Base-by-base conservation (phyloP, 2,113 vertebrate species). In the Conger conger region DNA sequence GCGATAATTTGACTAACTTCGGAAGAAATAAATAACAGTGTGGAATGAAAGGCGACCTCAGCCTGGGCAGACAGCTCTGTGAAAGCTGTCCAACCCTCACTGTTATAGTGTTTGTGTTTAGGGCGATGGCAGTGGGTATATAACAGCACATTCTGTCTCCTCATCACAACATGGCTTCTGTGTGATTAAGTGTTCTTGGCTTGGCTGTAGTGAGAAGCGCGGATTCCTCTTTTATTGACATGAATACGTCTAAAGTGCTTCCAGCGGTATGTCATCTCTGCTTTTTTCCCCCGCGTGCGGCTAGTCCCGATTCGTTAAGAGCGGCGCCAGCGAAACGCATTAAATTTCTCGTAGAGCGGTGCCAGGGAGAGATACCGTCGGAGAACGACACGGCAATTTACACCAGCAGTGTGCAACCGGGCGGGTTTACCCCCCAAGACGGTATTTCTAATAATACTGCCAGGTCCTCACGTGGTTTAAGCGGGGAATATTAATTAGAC, bases 401-500 rank as follows among this genome's bases (percentile, higher is more conserved):
- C 88, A 89, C 82, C 81, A 86, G 81, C 90, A 80, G 81, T 81
- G 27, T 91, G 83, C 86, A 85, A 89, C 86, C 86, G 86, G 81
- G 82, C 86, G 88, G 90, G 88, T 86, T 91, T 87, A 88, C 88
- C 88, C 89, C 88, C 88, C 87, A 90, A 90, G 91, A 90, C 86
- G 84, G 18, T 83, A 37, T 57, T 87, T 89, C 91, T 93, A 93
- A 93, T 92, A 92, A 91, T 92, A 92, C 89, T 84, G 83, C 42
- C 83, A 84, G 89, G 87, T 91, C 91, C 93, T 92, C 85, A 86
- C 89, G 86, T 90, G 88, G 88, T 83, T 82, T 76, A 85, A 88
- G 86, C 91, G 84, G 68, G 83, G 89, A 87, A 57, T 91, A 92
- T 94, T 94, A 94, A 94, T 95, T 94, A 93, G 92, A 93, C 88